These are phyloP conservation scores for Gastrophryne carolinensis DNA, from an alignment of 2,797 vertebrate species.

Conservation along the genomic window DNA sequence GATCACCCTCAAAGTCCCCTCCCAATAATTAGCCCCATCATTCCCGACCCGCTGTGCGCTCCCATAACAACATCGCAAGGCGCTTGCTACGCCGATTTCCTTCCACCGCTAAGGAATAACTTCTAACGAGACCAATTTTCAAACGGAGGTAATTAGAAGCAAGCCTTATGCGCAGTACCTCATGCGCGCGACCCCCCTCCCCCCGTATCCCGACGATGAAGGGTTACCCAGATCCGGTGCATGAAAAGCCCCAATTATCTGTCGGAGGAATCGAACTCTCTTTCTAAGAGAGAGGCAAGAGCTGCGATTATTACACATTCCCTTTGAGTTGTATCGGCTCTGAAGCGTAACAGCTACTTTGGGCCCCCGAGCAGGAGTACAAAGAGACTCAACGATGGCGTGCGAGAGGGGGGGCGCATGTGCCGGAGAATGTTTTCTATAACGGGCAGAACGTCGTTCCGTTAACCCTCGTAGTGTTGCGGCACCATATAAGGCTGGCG, in stretches of 20 bases:
- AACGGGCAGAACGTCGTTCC: background rate
- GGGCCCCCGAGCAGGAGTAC: background rate
- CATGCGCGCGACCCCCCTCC: background rate
- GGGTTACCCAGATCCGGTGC: background rate
- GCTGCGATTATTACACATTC: constrained; percentile 27
- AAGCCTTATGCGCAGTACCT: too few relatives aligned
- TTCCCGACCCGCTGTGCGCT: too few relatives aligned
- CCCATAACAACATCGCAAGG: too few relatives aligned
- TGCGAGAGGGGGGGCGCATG: background rate
- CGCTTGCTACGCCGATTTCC: too few relatives aligned
- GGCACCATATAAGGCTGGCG: too few relatives aligned
- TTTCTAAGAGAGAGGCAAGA: background rate
- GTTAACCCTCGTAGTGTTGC: too few relatives aligned
- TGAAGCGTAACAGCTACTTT: background rate
- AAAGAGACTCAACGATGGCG: constrained; percentile 38
- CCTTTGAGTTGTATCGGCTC: constrained; percentile 9
- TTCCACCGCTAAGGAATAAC: too few relatives aligned
- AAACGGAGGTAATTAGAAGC: background rate
- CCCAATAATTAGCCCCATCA: too few relatives aligned
- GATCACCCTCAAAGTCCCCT: too few relatives aligned
- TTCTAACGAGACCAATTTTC: background rate
- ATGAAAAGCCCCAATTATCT: constrained; percentile 4
- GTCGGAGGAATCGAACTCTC: background rate
- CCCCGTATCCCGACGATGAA: background rate
- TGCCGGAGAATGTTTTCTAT: background rate